phyloP scores from a whole-genome alignment of 1,140 invertebrate genomes.

The Ips nitidus region DNA sequence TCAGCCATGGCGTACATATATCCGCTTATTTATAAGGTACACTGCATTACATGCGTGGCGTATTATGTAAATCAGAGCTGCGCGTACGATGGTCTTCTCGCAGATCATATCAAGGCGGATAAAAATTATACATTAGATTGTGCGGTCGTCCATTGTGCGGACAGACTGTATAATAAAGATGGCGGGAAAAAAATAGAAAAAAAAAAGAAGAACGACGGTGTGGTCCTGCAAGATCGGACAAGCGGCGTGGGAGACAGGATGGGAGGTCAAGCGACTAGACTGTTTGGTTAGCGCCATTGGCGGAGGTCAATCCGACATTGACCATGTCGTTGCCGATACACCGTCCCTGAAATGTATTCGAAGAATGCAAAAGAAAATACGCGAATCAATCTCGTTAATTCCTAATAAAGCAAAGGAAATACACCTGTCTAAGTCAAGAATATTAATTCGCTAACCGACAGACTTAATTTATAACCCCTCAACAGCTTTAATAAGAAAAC shows the following conservation, averaged over 20 bases:
- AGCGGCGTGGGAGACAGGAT: constrained; percentile 29
- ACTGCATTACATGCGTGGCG: constrained; percentile 10
- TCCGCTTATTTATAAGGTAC: constrained; percentile 17
- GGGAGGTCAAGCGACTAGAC: constrained; percentile 23
- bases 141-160: constrained; percentile 28
- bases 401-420: neutral
- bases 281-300: constrained; percentile 24
- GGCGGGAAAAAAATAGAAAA: constrained; percentile 16
- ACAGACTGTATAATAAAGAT: constrained; percentile 35
- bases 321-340: neutral
- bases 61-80: constrained; percentile 34
- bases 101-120: constrained; percentile 28
- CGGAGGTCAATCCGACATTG: constrained; percentile 15
- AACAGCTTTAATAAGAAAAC: too few species aligned
- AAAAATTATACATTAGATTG: constrained; percentile 32
- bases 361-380: constrained; percentile 1
- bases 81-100: constrained; percentile 18
- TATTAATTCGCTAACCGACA: too few species aligned
- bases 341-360: neutral
- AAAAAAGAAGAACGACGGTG: constrained; percentile 29
- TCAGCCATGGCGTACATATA: constrained; percentile 1
- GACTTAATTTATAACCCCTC: too few species aligned
- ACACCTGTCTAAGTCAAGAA: too few species aligned
- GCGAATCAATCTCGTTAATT: too few species aligned
- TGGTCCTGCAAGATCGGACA: constrained; percentile 31